Conservation (phyloP, 2,888 invertebrate species). For the Zhengitettix transpicula region DNA sequence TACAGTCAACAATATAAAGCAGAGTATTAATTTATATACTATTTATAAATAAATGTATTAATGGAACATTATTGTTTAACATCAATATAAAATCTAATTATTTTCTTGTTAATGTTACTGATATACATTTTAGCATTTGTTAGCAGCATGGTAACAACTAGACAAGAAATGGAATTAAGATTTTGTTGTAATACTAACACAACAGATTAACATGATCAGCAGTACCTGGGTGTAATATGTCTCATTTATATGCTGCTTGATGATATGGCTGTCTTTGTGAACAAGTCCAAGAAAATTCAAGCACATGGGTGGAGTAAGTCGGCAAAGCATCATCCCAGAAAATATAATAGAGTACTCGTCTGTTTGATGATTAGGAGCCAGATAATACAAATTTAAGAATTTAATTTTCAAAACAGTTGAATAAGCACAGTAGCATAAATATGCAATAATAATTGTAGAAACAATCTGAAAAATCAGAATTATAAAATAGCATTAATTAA, state of each 20-base stretch:
- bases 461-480: conserved; percentile 41
- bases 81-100: too few relatives aligned
- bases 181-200: too few relatives aligned
- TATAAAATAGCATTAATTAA: too few relatives aligned
- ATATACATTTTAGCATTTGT: too few relatives aligned
- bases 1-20: too few relatives aligned
- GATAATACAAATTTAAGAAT: conserved; percentile 88
- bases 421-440: conserved; percentile 94
- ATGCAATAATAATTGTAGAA: conserved; percentile 80
- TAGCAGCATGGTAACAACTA: too few relatives aligned
- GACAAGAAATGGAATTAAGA: too few relatives aligned
- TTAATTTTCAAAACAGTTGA: conserved; percentile 94
- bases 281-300: conserved; percentile 94
- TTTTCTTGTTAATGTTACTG: too few relatives aligned
- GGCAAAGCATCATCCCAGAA: conserved; percentile 94
- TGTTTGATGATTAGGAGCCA: conserved; percentile 95
- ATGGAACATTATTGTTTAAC: too few relatives aligned
- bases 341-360: conserved; percentile 98
- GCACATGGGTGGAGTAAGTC: conserved; percentile 95
- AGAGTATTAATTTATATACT: too few relatives aligned
- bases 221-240: conserved; percentile 88
- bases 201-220: too few relatives aligned
- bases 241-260: conserved; percentile 60
- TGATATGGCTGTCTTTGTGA: conserved; percentile 94
- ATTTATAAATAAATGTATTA: too few relatives aligned